A percentile compares a stretch with the other conserved stretches of the same genome.
These are phyloP conservation scores for Propithecus deckenii DNA, from an alignment of 2,797 vertebrate species.

Conservation along the genomic window DNA sequence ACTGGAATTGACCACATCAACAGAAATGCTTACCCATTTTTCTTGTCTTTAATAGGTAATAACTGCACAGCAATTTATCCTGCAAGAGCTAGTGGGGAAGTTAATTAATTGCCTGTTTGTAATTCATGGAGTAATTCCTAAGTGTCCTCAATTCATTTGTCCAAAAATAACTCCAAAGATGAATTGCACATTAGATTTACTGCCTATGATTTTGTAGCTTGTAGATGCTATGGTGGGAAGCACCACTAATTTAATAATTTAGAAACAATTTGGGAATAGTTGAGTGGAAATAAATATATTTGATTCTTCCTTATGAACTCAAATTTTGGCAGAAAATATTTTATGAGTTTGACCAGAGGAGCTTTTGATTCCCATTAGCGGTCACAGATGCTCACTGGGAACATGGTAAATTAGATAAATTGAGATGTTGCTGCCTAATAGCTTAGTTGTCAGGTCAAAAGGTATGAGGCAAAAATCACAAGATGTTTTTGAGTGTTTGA, in stretches of 20 bases:
- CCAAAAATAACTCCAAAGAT: conserved; percentile 47
- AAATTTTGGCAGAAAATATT: background rate
- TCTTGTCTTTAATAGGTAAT: conserved; percentile 36
- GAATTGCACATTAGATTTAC: conserved; percentile 29
- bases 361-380: background rate
- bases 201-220: conserved; percentile 24
- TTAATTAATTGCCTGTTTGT: conserved; percentile 37
- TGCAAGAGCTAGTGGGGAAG: background rate
- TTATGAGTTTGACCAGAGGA: conserved; percentile 53
- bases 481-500: conserved; percentile 15
- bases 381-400: background rate
- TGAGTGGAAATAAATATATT: conserved; percentile 25
- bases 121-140: background rate
- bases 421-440: background rate
- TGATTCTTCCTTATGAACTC: conserved; percentile 14
- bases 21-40: conserved; percentile 8
- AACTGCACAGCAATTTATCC: background rate
- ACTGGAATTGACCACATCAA: background rate
- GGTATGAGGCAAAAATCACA: background rate
- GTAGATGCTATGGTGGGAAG: background rate
- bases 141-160: background rate
- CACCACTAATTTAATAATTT: conserved; percentile 28
- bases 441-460: conserved; percentile 5
- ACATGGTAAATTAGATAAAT: background rate
- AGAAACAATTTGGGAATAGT: conserved; percentile 10